Evolutionary conservation across 2,888 invertebrate genomes (phyloP), one percentile per base, ranked within the genome.

Genomic region (Mesochorus sp.): DNA sequence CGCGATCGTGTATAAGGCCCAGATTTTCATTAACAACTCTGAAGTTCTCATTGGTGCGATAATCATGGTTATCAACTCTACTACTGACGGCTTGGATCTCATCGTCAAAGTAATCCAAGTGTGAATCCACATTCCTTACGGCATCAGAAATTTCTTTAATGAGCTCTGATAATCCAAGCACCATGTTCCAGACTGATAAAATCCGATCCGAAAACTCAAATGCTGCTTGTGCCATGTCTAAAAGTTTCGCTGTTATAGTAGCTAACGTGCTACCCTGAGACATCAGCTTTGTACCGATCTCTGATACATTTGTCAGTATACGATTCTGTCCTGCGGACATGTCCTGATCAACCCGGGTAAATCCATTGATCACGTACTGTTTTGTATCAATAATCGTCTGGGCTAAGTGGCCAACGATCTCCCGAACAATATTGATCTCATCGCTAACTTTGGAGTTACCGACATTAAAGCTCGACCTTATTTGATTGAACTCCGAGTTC

Each of bases 241-340:
- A 31, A 2, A 70, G 24, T 10, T 28, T 34, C 3, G 10, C 17
- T 8, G 17, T 34, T 24, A 70, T 37, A 1, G 34, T 3, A 34
- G 8, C 8, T 0, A 59, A 24, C 14, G 12, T 2, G 2, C 6
- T 31, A 8, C 14, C 42, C 8, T 68, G 31, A 31, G 26, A n/a
- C 2, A 21, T 6, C 8, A 57, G 14, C 5, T 28, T 37, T 8
- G 0, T 5, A 26, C 10, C n/a, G 0, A 71, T 12, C 0, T 12
- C 39, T 0, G 72, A 31, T 0, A 72, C 17, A n/a, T 72, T 44
- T 1, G 24, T 34, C 31, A 44, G 44, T 14, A 72, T 55, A 26
- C 53, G 19, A 14, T 3, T 8, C 21, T 67, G 31, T 6, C 12
- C 28, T 0, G 2, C 4, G 31, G 3, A 12, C 1, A 67, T 28